Conservation (phyloP, 2,888 invertebrate species). For the Drosophila engyochracea region DNA sequence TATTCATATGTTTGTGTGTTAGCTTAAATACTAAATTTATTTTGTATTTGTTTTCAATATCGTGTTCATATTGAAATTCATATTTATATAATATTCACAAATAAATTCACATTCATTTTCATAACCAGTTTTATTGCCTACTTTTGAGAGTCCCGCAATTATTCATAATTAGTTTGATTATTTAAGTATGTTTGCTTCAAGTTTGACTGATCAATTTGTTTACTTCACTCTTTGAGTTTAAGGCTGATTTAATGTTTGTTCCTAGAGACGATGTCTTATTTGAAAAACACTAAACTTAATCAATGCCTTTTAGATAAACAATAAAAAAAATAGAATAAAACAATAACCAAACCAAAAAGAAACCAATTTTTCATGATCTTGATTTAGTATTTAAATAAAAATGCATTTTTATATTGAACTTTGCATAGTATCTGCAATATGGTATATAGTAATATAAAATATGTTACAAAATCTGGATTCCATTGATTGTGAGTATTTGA, state of each 20-base stretch:
- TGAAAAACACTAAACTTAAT: not conserved
- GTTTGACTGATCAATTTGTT: not conserved
- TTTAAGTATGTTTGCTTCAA: not conserved
- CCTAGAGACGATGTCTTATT: too few species aligned
- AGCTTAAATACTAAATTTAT: not conserved
- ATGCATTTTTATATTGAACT: not conserved
- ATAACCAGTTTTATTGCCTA: conserved; percentile 38
- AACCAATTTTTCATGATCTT: not conserved
- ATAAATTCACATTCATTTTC: not conserved
- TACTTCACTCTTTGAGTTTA: not conserved
- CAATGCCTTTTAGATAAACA: not conserved
- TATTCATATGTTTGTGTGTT: not conserved
- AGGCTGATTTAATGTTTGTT: not conserved
- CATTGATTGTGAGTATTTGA: not conserved
- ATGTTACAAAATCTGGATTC: not conserved
- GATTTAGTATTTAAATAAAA: not conserved
- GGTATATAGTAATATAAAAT: not conserved
- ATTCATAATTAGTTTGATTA: conserved; percentile 5
- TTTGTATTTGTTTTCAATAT: not conserved
- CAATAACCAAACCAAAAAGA: too few species aligned
- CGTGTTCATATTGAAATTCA: conserved; percentile 3
- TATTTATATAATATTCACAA: not conserved
- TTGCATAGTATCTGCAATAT: not conserved
- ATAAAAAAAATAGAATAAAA: not conserved
- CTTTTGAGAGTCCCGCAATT: conserved; percentile 25